phyloP scores from a whole-genome alignment of 2,113 vertebrate species.

The Junco hyemalis region DNA sequence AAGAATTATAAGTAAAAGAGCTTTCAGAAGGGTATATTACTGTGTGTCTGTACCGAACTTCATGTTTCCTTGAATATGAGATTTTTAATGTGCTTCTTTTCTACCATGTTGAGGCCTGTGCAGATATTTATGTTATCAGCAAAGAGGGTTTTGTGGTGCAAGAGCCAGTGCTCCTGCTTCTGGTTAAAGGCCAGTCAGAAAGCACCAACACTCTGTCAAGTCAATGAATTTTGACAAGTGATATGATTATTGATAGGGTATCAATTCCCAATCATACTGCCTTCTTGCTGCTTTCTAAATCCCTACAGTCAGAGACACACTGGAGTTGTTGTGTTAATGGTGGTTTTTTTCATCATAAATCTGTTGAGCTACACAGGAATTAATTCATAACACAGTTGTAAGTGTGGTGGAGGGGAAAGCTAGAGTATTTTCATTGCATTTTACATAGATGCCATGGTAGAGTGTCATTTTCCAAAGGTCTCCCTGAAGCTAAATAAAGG shows the following conservation, averaged over 20 bases:
- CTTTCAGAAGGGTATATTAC: background rate
- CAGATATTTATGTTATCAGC: background rate
- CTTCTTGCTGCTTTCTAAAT: background rate
- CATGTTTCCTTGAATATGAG: background rate
- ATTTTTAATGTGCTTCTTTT: background rate
- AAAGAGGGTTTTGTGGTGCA: background rate
- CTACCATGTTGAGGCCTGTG: background rate
- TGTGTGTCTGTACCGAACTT: background rate
- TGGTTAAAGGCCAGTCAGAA: background rate
- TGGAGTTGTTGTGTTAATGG: accelerated
- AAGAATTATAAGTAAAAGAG: background rate
- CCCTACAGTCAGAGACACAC: background rate
- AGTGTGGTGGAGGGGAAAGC: background rate
- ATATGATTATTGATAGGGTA: background rate
- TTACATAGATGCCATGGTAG: background rate
- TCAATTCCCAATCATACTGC: background rate
- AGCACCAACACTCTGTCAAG: background rate
- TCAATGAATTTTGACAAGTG: background rate
- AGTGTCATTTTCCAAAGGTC: background rate
- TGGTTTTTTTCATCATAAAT: accelerated
- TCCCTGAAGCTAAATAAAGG: background rate
- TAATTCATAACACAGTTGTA: background rate
- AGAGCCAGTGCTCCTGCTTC: accelerated
- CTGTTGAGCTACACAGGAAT: background rate
- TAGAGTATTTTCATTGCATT: background rate